These are phyloP conservation scores for Bombycilla garrulus DNA, from an alignment of 2,113 vertebrate species.

Conservation along the genomic window DNA sequence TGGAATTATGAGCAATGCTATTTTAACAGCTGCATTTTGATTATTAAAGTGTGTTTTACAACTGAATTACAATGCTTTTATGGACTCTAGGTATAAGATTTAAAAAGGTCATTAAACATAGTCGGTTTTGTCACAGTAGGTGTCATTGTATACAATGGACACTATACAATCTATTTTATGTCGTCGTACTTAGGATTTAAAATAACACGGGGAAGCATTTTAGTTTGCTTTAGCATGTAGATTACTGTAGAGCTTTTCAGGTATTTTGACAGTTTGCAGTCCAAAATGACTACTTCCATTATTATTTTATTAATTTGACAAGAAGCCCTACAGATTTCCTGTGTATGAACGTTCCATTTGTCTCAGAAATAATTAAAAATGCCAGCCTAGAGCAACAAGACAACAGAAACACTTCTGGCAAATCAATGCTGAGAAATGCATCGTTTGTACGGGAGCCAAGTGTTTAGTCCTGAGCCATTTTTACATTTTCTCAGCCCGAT, in stretches of 20 bases:
- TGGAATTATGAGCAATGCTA: constrained; percentile 83
- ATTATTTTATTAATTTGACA: constrained; percentile 85
- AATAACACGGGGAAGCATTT: constrained; percentile 56
- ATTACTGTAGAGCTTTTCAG: constrained; percentile 68
- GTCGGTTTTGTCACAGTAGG: constrained; percentile 84
- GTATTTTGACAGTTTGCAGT: constrained; percentile 75
- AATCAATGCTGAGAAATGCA: constrained; percentile 78
- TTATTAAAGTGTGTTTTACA: constrained; percentile 89
- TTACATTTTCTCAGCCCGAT: constrained; percentile 62
- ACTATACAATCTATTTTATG: constrained; percentile 87
- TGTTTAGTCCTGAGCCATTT: constrained; percentile 56
- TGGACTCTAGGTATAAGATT: constrained; percentile 90
- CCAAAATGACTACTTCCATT: constrained; percentile 76
- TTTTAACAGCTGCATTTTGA: constrained; percentile 88
- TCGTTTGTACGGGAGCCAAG: constrained; percentile 69
- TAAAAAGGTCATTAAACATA: constrained; percentile 93
- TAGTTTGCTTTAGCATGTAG: constrained; percentile 68
- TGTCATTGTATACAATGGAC: constrained; percentile 84
- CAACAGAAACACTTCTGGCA: constrained; percentile 79
- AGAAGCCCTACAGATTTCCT: constrained; percentile 78
- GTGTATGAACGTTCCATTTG: constrained; percentile 75
- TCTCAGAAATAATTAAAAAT: constrained; percentile 84
- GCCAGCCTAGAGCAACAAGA: constrained; percentile 79
- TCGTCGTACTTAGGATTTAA: constrained; percentile 54
- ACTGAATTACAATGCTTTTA: constrained; percentile 85